Evolutionary conservation across 1,140 invertebrate species (phyloP), one percentile per base, ranked within the genome.

Genomic region (Danaus plexippus): DNA sequence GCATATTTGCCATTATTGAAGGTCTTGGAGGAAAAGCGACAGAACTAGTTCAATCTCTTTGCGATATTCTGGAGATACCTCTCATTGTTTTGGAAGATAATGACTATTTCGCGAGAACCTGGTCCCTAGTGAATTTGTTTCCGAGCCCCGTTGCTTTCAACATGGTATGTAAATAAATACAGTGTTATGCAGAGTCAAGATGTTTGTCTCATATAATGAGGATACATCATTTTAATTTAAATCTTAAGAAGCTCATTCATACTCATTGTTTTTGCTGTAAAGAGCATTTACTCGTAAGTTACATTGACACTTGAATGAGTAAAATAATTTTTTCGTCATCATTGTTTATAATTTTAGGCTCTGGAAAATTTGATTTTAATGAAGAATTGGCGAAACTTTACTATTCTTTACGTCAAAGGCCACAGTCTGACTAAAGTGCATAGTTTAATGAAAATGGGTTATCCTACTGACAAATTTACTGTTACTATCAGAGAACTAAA

Each of bases 1-100:
- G 77, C 9, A 71, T 82, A 10, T 63, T 84, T 9, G 80, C 80
- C 1, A 76, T 86, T 1, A 81, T 86, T 57, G 83, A 86, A 41
- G 83, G 77, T 11, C 67, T 72, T 11, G 75, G 76, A 1, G 80
- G 80, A 0, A 64, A 66, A 9, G 68, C 73, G 1, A 82, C 70
- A 1, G 80, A 79, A 18, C 70, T 76, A 41, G 73, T 83, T 10
- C 83, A 86, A 61, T 75, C 77, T n/a, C 44, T 86, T 9, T 80
- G 73, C 42, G 83, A 86, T 51, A 66, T 72, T 11, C 46, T 86
- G 32, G 83, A 86, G 50, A 50, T 86, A n/a, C 83, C 83, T 7
- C 75, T 84, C 40, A 67, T 86, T 8, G 53, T 70, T 0, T 60
- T 81, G 18, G 63, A 78, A 22, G 73, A 82, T n/a, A 78, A 75